phyloP scores from a whole-genome alignment of 2,797 vertebrate species.

The Cottoperca gobio region DNA sequence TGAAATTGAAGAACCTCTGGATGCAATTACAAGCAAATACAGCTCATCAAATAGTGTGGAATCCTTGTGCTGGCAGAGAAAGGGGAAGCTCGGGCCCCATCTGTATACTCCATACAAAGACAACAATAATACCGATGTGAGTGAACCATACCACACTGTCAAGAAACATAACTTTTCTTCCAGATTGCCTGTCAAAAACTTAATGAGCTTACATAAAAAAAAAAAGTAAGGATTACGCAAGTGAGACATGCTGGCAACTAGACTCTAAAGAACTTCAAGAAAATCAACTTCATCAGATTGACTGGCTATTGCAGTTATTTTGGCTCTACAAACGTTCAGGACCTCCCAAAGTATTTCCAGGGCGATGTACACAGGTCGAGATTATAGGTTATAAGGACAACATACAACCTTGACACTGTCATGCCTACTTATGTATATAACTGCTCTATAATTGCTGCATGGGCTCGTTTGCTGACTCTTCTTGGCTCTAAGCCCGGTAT shows the following conservation, averaged over 20 bases:
- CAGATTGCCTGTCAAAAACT: not conserved
- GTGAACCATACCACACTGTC: conserved; percentile 5
- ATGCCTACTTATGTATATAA: conserved; percentile 57
- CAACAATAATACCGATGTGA: conserved; percentile 33
- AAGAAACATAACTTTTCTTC: conserved; percentile 5
- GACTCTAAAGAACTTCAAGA: not conserved
- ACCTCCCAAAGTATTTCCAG: conserved; percentile 1
- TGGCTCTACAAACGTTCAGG: not conserved
- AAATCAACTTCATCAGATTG: not conserved
- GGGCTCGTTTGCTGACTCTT: conserved; percentile 60
- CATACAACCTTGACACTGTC: conserved; percentile 61
- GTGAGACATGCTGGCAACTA: not conserved
- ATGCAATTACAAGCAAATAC: conserved; percentile 55
- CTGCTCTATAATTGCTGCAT: conserved; percentile 56
- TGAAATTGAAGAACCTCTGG: conserved; percentile 45
- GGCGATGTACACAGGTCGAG: conserved; percentile 11
- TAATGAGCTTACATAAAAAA: too few species aligned
- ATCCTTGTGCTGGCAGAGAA: conserved; percentile 26
- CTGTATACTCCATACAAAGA: conserved; percentile 20
- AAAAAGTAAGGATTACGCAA: not conserved
- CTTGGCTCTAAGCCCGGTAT: conserved; percentile 53
- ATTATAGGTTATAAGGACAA: conserved; percentile 46
- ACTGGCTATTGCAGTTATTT: not conserved
- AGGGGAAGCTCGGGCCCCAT: conserved; percentile 12
- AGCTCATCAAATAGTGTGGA: conserved; percentile 52